Base-by-base conservation (phyloP, 2,113 vertebrate genomes). In the Rhinolophus ferrumequinum region DNA sequence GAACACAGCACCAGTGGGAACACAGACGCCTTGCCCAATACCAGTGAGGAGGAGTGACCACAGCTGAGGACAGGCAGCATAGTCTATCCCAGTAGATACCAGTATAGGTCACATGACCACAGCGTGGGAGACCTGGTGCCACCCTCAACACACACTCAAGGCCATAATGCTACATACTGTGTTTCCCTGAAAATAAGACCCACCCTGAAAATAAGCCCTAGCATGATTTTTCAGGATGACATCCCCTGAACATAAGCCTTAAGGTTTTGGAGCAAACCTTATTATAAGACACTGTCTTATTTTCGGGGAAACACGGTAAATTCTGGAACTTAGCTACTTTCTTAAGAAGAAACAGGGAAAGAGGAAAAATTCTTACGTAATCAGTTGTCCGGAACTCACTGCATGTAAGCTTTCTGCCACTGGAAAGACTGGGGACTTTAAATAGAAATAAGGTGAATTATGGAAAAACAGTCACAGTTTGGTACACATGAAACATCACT, bases 401-500 rank as follows among this genome's bases (percentile, higher is more conserved):
- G 41, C 28, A 41, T 62, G 67, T 72, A 92, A 85, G 28, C 66
- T 73, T 92, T 93, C 28, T 84, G 33, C 35, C 64, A 56, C 73
- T 95, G 35, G 47, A 90, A 94, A 90, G 41, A 85, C 13, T 80
- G 16, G 8, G 44, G 33, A 33, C 24, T 92, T 93, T 84, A 95
- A 96, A 77, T 1, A 35, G 58, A 97, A 94, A 89, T 56, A 62
- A 60, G 30, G 9, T 60, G 6, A 87, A 70, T 35, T 80, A 75
- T 0, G 90, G 56, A 58, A 97, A 90, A 97, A 88, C 4, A 83
- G 50, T 75, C 50, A 94, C 35, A 83, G 22, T 75, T 93, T 58
- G 67, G 14, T 90, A 64, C 15, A 52, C 41, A 82, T 70, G 64
- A 88, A 85, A 87, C 6, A 80, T 75, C 22, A 75, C 35, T 72